Evolutionary conservation across 2,113 vertebrate species (phyloP).

Genomic region (Gallinago undulata): DNA sequence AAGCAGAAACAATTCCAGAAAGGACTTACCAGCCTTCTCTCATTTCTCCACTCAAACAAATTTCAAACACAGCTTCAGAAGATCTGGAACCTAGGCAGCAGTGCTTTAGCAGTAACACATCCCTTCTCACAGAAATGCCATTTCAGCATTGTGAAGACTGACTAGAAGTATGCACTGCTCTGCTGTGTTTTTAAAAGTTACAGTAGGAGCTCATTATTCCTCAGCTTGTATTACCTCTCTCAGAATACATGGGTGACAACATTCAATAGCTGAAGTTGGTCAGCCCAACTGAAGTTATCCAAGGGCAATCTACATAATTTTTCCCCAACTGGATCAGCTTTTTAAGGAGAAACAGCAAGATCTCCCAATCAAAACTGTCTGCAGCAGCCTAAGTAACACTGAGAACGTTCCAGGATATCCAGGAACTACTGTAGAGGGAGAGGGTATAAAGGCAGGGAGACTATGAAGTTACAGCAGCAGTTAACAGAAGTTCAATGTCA

Average conservation of each 20-base stretch:
- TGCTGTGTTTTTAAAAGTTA: background rate
- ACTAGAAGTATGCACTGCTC: background rate
- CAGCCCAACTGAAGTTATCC: accelerated
- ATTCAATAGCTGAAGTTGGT: background rate
- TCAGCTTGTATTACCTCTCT: background rate
- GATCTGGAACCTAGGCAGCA: background rate
- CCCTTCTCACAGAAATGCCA: background rate
- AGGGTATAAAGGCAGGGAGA: background rate
- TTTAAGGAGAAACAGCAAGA: background rate
- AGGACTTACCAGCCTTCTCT: background rate
- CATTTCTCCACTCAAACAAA: accelerated
- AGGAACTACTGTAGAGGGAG: background rate
- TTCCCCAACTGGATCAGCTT: background rate
- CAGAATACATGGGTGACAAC: accelerated
- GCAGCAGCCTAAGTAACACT: background rate
- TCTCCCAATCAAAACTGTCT: background rate
- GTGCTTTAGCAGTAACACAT: background rate
- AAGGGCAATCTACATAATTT: background rate
- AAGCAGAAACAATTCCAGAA: background rate
- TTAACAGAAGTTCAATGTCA: background rate
- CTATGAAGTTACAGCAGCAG: background rate
- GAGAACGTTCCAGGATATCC: background rate
- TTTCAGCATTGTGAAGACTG: accelerated
- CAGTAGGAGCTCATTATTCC: background rate
- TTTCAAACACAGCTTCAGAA: background rate